Conservation (phyloP, 2,888 invertebrate species). For the Cataglyphis livida region DNA sequence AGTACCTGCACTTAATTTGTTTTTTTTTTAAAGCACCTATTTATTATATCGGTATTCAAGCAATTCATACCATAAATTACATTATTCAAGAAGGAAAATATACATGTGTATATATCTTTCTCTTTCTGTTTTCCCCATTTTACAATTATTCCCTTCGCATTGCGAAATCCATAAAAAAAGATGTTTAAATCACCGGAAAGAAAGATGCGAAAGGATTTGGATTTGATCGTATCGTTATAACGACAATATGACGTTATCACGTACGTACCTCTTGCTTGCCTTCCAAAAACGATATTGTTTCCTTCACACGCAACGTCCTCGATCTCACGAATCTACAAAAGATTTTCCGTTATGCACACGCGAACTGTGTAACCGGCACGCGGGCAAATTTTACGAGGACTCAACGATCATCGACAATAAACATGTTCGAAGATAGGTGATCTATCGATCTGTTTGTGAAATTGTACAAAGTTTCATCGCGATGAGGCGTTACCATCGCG, state of each 20-base stretch:
- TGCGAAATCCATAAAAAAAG: background rate
- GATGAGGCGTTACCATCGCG: background rate
- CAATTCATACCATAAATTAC: background rate
- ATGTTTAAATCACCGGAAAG: background rate
- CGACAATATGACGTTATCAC: background rate
- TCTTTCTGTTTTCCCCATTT: too few species aligned
- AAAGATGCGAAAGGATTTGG: background rate
- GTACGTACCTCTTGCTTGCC: constrained; percentile 15
- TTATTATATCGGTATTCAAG: background rate
- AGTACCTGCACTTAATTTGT: background rate
- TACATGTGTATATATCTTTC: background rate
- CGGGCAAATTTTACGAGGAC: constrained; percentile 32
- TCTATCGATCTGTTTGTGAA: too few species aligned
- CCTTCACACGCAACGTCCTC: background rate
- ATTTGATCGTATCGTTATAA: background rate
- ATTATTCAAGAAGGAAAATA: background rate
- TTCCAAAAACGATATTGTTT: background rate
- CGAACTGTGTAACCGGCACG: constrained; percentile 36
- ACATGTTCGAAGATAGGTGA: background rate
- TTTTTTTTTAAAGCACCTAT: background rate
- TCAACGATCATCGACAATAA: background rate
- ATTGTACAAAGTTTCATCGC: background rate
- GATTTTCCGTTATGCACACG: constrained; percentile 15
- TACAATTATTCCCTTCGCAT: background rate
- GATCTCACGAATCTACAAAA: background rate